A percentile compares a stretch with the other conserved stretches of the same genome.
Conservation (phyloP, 2,888 invertebrate species). For the Drosophila algonquin region DNA sequence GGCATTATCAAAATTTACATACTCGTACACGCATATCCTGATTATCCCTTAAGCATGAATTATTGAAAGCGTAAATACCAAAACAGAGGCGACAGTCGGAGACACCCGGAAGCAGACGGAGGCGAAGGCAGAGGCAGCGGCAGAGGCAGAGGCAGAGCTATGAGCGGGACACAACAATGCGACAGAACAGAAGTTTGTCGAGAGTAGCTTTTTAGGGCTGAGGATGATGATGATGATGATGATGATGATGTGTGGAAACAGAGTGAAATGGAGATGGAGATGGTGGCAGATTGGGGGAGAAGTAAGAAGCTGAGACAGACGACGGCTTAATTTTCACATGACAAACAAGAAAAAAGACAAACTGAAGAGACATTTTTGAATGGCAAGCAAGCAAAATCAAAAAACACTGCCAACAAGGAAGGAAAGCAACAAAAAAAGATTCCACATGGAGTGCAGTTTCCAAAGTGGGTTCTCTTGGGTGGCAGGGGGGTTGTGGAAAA, state of each 20-base stretch:
- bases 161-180: slow-evolving; percentile 34
- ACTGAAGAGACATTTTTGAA: slow-evolving; percentile 58
- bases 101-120: not conserved
- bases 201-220: slow-evolving; percentile 44
- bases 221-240: slow-evolving; percentile 38
- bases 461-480: slow-evolving; percentile 18
- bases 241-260: slow-evolving; percentile 20
- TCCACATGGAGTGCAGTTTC: slow-evolving; percentile 35
- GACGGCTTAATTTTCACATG: slow-evolving; percentile 75
- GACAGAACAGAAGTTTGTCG: slow-evolving; percentile 41
- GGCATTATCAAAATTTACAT: slow-evolving; percentile 80
- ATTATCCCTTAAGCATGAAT: slow-evolving; percentile 80
- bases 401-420: slow-evolving; percentile 8
- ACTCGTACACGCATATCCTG: slow-evolving; percentile 78
- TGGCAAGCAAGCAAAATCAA: slow-evolving; percentile 29
- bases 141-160: not conserved
- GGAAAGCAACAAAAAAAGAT: slow-evolving; percentile 3
- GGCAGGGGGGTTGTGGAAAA: slow-evolving; percentile 15
- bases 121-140: too few species aligned
- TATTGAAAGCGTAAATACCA: slow-evolving; percentile 80
- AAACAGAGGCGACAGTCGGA: slow-evolving; percentile 56
- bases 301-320: slow-evolving; percentile 18
- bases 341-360: slow-evolving; percentile 68
- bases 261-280: slow-evolving; percentile 1
- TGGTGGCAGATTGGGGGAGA: not conserved